phyloP scores from a whole-genome alignment of 1,140 invertebrate species.

The Cydia pomonella region DNA sequence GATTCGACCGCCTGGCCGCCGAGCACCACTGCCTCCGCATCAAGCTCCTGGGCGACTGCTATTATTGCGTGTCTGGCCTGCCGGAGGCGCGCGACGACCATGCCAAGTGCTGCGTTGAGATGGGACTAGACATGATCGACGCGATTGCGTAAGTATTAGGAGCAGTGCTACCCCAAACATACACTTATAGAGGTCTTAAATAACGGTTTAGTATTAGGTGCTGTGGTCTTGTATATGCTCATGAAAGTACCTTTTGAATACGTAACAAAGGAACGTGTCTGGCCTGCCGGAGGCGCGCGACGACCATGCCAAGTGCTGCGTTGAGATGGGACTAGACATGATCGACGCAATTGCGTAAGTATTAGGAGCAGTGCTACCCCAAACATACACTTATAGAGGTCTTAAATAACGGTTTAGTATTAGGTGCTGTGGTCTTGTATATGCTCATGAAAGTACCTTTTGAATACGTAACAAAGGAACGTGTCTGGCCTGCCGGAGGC shows the following conservation, averaged over 20 bases:
- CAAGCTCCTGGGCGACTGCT: conserved; percentile 96
- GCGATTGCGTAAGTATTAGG: conserved; percentile 92
- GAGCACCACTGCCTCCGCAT: conserved; percentile 96
- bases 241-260: too few species aligned
- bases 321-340: conserved; percentile 98
- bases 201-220: too few species aligned
- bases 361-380: conserved; percentile 32
- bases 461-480: too few species aligned
- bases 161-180: conserved; percentile 6
- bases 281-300: conserved; percentile 93
- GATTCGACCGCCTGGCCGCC: conserved; percentile 95
- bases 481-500: conserved; percentile 94
- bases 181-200: too few species aligned
- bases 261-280: too few species aligned
- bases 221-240: too few species aligned
- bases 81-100: conserved; percentile 94
- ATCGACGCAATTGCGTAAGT: conserved; percentile 97
- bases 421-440: too few species aligned
- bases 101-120: conserved; percentile 96
- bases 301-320: conserved; percentile 96
- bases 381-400: too few species aligned
- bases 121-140: conserved; percentile 98
- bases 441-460: too few species aligned
- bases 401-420: too few species aligned
- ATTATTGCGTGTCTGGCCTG: conserved; percentile 96